These are phyloP conservation scores for Chelon labrosus DNA, from an alignment of 2,797 vertebrate genomes.

Conservation along the genomic window DNA sequence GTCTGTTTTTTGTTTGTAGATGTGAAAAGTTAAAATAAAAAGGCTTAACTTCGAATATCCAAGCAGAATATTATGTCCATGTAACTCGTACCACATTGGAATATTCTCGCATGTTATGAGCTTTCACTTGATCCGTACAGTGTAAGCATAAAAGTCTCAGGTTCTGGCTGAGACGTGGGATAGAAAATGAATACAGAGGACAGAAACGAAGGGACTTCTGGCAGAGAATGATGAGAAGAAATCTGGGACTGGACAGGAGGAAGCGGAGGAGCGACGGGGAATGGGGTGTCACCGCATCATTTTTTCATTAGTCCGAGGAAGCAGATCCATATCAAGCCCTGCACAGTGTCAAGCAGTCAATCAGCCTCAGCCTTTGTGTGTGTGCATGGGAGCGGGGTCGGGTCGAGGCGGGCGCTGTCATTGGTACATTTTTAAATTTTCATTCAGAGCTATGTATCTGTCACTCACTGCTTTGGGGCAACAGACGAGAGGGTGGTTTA, in stretches of 20 bases:
- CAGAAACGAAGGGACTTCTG: constrained; percentile 8
- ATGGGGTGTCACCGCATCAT: constrained; percentile 53
- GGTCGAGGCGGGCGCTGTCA: constrained; percentile 21
- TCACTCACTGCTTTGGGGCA: constrained; percentile 80
- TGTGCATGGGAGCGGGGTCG: constrained; percentile 19
- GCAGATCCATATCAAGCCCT: constrained; percentile 60
- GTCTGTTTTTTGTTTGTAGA: too few species aligned
- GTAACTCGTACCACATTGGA: too few species aligned
- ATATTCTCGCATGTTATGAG: too few species aligned
- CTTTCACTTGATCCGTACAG: not conserved
- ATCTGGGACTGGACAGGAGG: constrained; percentile 10
- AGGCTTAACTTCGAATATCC: too few species aligned
- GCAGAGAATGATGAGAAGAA: constrained; percentile 10
- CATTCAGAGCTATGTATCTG: constrained; percentile 69
- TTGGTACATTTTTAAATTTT: constrained; percentile 65
- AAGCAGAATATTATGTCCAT: too few species aligned
- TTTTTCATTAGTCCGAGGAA: constrained; percentile 68
- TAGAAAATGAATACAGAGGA: not conserved
- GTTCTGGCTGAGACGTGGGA: not conserved
- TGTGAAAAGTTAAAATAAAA: too few species aligned
- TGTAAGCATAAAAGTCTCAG: not conserved
- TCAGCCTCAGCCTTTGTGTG: constrained; percentile 49
- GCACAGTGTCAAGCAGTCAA: constrained; percentile 63
- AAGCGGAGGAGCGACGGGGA: not conserved
- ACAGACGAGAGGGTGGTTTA: constrained; percentile 61